Base-by-base conservation (phyloP, 2,888 invertebrate genomes). In the Torymus auratus region DNA sequence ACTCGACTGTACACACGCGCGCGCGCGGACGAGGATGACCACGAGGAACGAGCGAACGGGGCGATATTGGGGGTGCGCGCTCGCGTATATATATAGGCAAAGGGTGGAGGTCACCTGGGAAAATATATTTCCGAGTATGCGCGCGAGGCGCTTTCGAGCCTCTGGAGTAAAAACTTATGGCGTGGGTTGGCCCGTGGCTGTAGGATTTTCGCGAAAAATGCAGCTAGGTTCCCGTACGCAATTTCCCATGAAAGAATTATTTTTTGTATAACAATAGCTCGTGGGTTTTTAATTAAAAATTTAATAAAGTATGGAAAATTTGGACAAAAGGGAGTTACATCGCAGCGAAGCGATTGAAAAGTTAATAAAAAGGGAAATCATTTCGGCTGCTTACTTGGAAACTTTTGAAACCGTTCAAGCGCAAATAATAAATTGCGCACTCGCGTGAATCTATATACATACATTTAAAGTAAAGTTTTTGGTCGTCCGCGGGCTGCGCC, bases 101-200 rank as follows among this genome's bases (percentile, higher is more conserved):
- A 15, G 64, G 28, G 15, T 41, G 41, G 41, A 41, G 65, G 20
- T 64, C 56, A 52, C 60, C 28, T 58, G 73, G 53, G 76, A 70
- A 74, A 78, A 81, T 81, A 81, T 74, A 81, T 76, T 72, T 64
- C 71, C 70, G 41, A 41, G 7, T 41, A 41, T 41, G 58, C 13
- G 28, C 61, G 17, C 2, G 0, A 13, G 65, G 58, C 13, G 28
- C 61, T 41, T 10, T 1, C 15, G 65, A 41, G 75, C 61, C 12
- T 75, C 81, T 83, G 80, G 75, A 82, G 82, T 85, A 85, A 85
- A 85, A 84, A 84, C 84, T 84, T 83, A 83, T 81, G 82, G 74
- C 72, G 78, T 62, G n/a, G 20, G 41, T 4, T 41, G 5, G 7
- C 7, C 41, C 41, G 7, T 7, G n/a, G n/a, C 7, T 41, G 41